Evolutionary conservation across 2,113 vertebrate species (phyloP), one percentile per base, ranked within the genome.

Genomic region (Crotophaga sulcirostris): DNA sequence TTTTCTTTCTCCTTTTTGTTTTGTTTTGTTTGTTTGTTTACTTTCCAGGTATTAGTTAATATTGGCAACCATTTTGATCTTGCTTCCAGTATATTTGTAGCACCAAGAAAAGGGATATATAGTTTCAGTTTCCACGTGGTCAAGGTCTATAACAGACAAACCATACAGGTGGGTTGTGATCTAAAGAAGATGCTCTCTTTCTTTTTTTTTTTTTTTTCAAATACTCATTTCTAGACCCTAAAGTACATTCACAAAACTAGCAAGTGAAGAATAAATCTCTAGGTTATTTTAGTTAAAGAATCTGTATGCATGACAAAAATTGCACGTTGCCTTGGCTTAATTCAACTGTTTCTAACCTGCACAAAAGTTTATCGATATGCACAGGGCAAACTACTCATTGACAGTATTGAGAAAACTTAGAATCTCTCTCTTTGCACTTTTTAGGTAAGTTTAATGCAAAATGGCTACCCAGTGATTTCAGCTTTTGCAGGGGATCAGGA

Each of bases 71-170:
- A 99, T 98, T 99, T 99, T 97, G 99, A 99, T 97, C 98, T 99
- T 75, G 99, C 99, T 97, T 99, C 99, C 94, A 99, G 99, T 97
- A 98, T 99, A 97, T 99, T 99, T 98, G 98, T 99, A 96, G 99
- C 99, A 60, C 99, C 99, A 28, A 98, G 99, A 82, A 99, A 99
- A 98, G 99, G 99, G 55, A 99, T 99, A 82, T 99, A 99, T 98
- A 99, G 99, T 97, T 99, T 99, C 98, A 99, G 99, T 97, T 99
- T 99, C 97, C 99, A 99, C 87, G 99, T 99, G 98, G 99, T 99
- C 96, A 99, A 99, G 98, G 99, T 99, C 82, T 99, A 99, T 98
- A 99, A 99, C 98, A 99, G 99, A 97, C 99, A 99, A 98, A 99
- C 99, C 78, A 99, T 99, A 97, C 99, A 99, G 99, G 99, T 99